Evolutionary conservation across 2,113 vertebrate species (phyloP).

Genomic region (Leucoraja erinaceus): DNA sequence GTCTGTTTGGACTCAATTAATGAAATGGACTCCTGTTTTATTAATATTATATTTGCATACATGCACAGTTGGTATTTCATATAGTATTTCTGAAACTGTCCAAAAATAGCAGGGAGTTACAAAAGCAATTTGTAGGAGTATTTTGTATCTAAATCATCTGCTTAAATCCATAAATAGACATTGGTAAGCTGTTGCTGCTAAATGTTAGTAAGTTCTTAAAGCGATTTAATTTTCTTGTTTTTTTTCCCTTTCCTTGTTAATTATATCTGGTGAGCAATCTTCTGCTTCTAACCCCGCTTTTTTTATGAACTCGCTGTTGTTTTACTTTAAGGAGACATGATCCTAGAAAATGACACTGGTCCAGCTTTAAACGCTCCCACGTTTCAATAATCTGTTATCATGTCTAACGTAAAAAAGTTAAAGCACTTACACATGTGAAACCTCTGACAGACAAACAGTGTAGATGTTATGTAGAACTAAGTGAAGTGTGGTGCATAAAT

Average conservation of each 20-base stretch:
- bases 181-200: neutral
- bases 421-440: neutral
- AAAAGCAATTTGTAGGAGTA: neutral
- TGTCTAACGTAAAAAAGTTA: neutral
- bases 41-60: neutral
- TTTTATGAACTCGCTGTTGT: neutral
- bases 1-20: no score
- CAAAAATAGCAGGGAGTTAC: neutral
- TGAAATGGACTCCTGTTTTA: no score
- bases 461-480: neutral
- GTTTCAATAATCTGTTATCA: neutral
- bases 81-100: neutral
- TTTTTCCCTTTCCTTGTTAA: neutral
- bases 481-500: neutral
- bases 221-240: neutral
- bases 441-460: neutral
- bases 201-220: neutral
- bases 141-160: neutral
- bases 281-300: neutral
- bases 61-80: neutral
- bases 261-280: neutral
- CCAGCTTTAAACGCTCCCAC: neutral
- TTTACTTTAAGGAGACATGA: neutral
- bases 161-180: neutral
- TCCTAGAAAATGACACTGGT: neutral